Base-by-base conservation (phyloP, 2,888 invertebrate species). In the Steinernema carpocapsae region DNA sequence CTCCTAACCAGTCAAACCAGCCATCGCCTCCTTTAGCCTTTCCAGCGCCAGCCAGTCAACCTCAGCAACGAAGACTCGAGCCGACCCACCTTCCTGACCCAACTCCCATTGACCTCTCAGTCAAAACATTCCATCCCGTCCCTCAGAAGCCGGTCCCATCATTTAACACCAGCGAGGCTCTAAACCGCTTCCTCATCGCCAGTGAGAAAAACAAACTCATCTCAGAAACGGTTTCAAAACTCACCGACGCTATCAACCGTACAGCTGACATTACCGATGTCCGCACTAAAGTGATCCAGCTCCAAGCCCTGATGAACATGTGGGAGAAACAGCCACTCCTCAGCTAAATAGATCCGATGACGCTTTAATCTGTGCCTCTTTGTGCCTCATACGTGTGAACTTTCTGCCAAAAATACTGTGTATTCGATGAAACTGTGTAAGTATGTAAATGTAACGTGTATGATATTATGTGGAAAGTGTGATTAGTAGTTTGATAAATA, bases 311-410 rank as follows among this genome's bases (percentile, higher is more conserved):
- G 7, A 29, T 64, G 26, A 64, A 19, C 64, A 64, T 64, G 26
- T 64, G 64, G 64, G 64, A 64, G 64, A 64, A 32, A 10, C 37
- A 3, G 37, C 37, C 3, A 10, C 37, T 37, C 10, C 12, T 64
- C 4, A 48, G 48, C 4, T 17, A 48, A 19, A 48, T 17, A 48
- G 48, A 37, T 32, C 29, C 64, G 32, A 29, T 32, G 64, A 64
- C 64, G 64, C 64, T 64, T 64, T 64, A 64, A 64, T 64, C 64
- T 24, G 64, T 64, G 64, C 64, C 64, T 64, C 1, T n/a, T n/a
- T n/a, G n/a, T n/a, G n/a, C n/a, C 10, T 12, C 14, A 64, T 64
- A 64, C 64, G 64, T 64, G 64, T 64, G 64, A 64, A 17, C 29
- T 1, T 32, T 29, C 32, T 26, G 37, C 37, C 37, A 37, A 37